Conservation (phyloP, 2,797 vertebrate genomes). For the Dallia pectoralis region DNA sequence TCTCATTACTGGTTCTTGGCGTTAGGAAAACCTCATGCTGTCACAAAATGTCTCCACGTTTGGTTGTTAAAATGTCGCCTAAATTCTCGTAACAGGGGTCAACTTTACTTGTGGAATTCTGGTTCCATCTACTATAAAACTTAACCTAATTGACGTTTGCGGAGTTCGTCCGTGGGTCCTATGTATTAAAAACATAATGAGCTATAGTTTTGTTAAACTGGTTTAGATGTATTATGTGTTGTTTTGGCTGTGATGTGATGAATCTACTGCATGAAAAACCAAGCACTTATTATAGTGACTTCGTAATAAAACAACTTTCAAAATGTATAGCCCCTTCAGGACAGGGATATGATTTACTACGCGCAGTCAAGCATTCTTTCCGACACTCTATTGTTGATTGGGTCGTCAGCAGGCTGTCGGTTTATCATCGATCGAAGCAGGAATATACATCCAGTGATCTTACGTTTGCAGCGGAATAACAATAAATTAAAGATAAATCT, state of each 20-base stretch:
- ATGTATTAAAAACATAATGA: slow-evolving; percentile 11
- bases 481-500: too few species aligned
- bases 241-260: slow-evolving; percentile 42
- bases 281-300: too few species aligned
- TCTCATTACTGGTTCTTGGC: slow-evolving; percentile 26
- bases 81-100: background rate
- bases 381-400: too few species aligned
- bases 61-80: background rate
- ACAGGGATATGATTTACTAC: too few species aligned
- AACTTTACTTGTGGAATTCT: background rate
- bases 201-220: slow-evolving; percentile 29
- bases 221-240: slow-evolving; percentile 41
- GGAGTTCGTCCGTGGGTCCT: slow-evolving; percentile 22
- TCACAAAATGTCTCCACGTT: slow-evolving; percentile 43
- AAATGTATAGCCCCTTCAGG: too few species aligned
- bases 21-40: slow-evolving; percentile 71
- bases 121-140: background rate
- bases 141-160: slow-evolving; percentile 29
- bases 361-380: too few species aligned
- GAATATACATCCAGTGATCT: too few species aligned
- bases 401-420: too few species aligned
- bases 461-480: too few species aligned
- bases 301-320: too few species aligned
- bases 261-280: slow-evolving; percentile 16
- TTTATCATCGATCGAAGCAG: too few species aligned